These are phyloP conservation scores for Phymanthus crucifer DNA, from an alignment of 92 coral and sea anemone species.

Conservation along the genomic window DNA sequence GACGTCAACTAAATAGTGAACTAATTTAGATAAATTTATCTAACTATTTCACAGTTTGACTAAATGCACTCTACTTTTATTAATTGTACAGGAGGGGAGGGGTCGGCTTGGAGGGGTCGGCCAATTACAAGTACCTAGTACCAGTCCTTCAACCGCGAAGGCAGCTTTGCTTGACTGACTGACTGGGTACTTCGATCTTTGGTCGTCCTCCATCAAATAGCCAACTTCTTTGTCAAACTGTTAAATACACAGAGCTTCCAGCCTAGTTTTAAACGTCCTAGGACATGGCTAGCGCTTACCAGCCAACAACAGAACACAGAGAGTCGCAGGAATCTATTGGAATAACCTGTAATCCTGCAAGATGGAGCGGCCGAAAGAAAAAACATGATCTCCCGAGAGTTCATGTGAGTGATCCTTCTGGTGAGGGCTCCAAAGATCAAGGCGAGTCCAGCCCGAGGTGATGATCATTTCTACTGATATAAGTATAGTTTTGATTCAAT, in stretches of 20 bases:
- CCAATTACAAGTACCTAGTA: neutral
- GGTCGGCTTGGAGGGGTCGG: too few relatives aligned
- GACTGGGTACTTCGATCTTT: too few relatives aligned
- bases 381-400: slow-evolving; percentile 29
- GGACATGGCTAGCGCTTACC: slow-evolving; percentile 87
- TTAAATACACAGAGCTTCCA: neutral
- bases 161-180: neutral
- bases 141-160: neutral
- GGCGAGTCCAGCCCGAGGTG: slow-evolving; percentile 30
- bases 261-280: neutral
- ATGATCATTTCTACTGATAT: neutral
- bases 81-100: too few relatives aligned
- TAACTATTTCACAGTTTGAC: too few relatives aligned
- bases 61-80: too few relatives aligned
- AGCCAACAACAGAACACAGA: slow-evolving; percentile 83
- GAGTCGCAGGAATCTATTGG: slow-evolving; percentile 55
- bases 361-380: slow-evolving; percentile 45
- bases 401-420: slow-evolving; percentile 17
- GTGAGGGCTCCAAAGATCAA: neutral
- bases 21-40: too few relatives aligned
- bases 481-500: neutral
- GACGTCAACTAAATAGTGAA: too few relatives aligned
- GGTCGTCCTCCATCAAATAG: neutral
- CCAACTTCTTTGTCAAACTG: neutral
- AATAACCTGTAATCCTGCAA: slow-evolving; percentile 41